Conservation (phyloP, 2,113 vertebrate genomes). For the Neodon shergylaensis region DNA sequence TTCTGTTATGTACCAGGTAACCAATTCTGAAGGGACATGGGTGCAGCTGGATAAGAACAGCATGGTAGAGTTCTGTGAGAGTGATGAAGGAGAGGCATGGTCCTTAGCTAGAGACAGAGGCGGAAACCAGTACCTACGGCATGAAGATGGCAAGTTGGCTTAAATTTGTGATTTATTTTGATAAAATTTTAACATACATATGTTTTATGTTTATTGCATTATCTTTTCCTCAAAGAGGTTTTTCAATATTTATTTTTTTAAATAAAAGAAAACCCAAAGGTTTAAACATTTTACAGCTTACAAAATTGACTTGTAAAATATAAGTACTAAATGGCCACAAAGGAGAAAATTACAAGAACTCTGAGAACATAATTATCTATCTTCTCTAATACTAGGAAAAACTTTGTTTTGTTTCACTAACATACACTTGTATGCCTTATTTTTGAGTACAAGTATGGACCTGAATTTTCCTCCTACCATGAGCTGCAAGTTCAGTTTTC, state of each 20-base stretch:
- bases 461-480: not conserved
- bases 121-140: conserved; percentile 97
- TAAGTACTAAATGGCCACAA: not conserved
- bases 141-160: conserved; percentile 94
- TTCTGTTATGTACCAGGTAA: conserved; percentile 92
- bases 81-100: conserved; percentile 99
- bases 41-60: conserved; percentile 99
- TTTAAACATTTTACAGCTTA: conserved; percentile 1
- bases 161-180: conserved; percentile 78
- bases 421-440: not conserved
- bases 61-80: conserved; percentile 99
- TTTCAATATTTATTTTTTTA: conserved; percentile 35
- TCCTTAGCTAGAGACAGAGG: conserved; percentile 97
- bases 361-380: not conserved
- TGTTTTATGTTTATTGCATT: conserved; percentile 38
- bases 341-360: conserved; percentile 51
- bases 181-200: conserved; percentile 55
- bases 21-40: conserved; percentile 98
- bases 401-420: conserved; percentile 20
- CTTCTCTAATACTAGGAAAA: conserved; percentile 10
- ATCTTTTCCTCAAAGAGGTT: conserved; percentile 18
- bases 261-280: conserved; percentile 20
- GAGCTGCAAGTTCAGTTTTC: not conserved
- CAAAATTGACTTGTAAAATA: conserved; percentile 34
- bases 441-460: conserved; percentile 32